A percentile compares a stretch with the other conserved stretches of the same genome.
These are phyloP conservation scores for Tylochromis polylepis DNA, from an alignment of 2,113 vertebrate species.

Conservation along the genomic window DNA sequence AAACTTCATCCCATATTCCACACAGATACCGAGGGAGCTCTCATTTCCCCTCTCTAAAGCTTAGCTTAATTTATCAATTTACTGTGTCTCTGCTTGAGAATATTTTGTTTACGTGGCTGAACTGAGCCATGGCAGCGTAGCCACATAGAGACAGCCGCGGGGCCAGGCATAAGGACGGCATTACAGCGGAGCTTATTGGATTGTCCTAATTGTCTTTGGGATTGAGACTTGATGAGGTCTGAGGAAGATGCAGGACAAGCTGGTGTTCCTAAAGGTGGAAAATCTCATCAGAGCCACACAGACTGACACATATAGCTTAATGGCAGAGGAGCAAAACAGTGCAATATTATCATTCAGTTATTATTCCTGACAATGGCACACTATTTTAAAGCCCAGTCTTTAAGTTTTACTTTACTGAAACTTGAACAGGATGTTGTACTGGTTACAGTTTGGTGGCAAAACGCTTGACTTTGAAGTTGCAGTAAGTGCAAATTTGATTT, in stretches of 20 bases:
- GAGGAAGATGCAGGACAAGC: slow-evolving; percentile 45
- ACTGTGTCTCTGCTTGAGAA: slow-evolving; percentile 14
- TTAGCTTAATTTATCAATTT: slow-evolving; percentile 50
- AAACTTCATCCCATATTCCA: slow-evolving; percentile 40
- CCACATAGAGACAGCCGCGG: slow-evolving; percentile 20
- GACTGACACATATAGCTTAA: slow-evolving; percentile 10
- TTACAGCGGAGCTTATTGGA: slow-evolving; percentile 68
- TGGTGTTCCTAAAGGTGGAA: slow-evolving; percentile 47
- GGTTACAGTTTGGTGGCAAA: not conserved
- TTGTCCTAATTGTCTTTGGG: slow-evolving; percentile 74
- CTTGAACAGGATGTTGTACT: not conserved
- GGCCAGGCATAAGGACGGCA: slow-evolving; percentile 44
- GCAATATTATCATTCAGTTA: not conserved
- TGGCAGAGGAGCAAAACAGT: not conserved
- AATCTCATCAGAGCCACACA: slow-evolving; percentile 18
- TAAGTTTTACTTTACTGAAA: not conserved
- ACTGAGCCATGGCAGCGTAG: slow-evolving; percentile 11
- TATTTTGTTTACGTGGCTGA: slow-evolving; percentile 24
- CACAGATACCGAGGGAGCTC: slow-evolving; percentile 16
- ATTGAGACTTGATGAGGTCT: slow-evolving; percentile 62
- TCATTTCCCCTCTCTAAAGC: slow-evolving; percentile 59
- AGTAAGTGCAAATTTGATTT: not conserved
- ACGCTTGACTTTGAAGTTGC: not conserved
- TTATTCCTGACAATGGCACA: not conserved
- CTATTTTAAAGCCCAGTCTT: not conserved